Evolutionary conservation across 2,797 vertebrate species (phyloP), one percentile per base, ranked within the genome.

Genomic region (Chrosomus eos): DNA sequence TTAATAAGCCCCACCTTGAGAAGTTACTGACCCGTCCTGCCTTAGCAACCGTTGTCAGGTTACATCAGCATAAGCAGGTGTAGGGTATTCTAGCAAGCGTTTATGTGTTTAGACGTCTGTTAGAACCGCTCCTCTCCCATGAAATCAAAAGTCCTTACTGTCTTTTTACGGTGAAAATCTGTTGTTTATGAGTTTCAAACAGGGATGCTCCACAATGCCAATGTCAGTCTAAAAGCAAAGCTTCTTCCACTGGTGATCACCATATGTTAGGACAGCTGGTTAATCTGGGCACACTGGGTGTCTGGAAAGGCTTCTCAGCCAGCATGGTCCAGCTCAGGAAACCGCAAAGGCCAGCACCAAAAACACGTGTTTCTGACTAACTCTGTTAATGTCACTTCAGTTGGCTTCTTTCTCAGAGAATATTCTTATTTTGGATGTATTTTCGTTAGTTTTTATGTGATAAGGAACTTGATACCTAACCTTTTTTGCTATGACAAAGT

Each of bases 191-290:
- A 58, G 58, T 43, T 43, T 13, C 28, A 80, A 73, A 64, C 74
- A 70, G 78, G 26, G 43, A 80, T 66, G 67, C 58, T 83, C 67
- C 81, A 72, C 88, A 55, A 81, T 71, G 82, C 87, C 86, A 89
- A 84, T 80, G 73, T 86, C 85, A 76, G 78, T 38, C 81, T 89
- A 67, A 48, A 18, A 48, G 45, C 45, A 48, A 48, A 48, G 45
- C 45, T 85, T 78, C 76, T 85, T 67, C 64, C 80, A 38, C 11
- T 81, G 77, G 73, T 87, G 81, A 82, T 28, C 58, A 80, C 84
- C 89, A 90, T 90, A 88, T 89, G 90, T 87, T 82, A 80, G 60
- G 87, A 84, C 89, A 91, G 84, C 87, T 91, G 89, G 73, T 78
- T 87, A 60, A 87, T 80, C 80, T 79, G 55, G 81, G 83, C 83